Evolutionary conservation across 2,113 vertebrate genomes (phyloP), one percentile per base, ranked within the genome.

Genomic region (Megaptera novaeangliae): DNA sequence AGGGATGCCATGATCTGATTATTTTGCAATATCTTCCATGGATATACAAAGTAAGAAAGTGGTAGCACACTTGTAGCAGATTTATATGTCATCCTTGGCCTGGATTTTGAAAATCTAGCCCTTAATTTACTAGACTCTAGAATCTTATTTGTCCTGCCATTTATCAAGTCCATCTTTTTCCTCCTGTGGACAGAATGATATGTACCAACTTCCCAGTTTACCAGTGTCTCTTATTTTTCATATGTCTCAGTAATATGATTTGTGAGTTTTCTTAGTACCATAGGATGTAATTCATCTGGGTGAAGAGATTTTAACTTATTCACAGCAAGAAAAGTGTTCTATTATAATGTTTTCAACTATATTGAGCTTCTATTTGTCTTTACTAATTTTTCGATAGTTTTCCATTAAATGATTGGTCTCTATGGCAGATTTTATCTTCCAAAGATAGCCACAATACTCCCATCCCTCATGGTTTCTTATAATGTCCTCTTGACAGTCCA

Each of bases 41-140:
- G 75, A 88, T 75, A 84, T 31, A 85, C 4, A 46, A 91, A 39
- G 13, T 36, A 75, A 97, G 34, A 49, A 72, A 63, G 31, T 71
- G 12, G 9, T 59, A 44, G 25, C 27, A 88, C 14, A 84, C 0
- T 46, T 94, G 8, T 39, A 57, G 52, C 29, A 74, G 41, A 82
- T 77, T 80, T 74, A 31, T 29, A 27, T 91, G 2, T 44, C 34
- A 83, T 52, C 25, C 18, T 9, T 69, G 41, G 8, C 8, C 55
- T 83, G 39, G n/a, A 91, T 78, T 94, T 97, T 97, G 36, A 17
- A 93, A 95, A 85, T 91, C 21, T 61, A 89, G 59, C 8, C 49
- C 39, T 84, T 78, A 93, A 72, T 71, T 88, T 95, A 87, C 59
- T 69, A 57, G 29, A 75, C 11, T 94, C 66, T 66, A 63, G 69